Evolutionary conservation across 2,888 invertebrate species (phyloP), one percentile per base, ranked within the genome.

Genomic region (Drosophila mayaguana): DNA sequence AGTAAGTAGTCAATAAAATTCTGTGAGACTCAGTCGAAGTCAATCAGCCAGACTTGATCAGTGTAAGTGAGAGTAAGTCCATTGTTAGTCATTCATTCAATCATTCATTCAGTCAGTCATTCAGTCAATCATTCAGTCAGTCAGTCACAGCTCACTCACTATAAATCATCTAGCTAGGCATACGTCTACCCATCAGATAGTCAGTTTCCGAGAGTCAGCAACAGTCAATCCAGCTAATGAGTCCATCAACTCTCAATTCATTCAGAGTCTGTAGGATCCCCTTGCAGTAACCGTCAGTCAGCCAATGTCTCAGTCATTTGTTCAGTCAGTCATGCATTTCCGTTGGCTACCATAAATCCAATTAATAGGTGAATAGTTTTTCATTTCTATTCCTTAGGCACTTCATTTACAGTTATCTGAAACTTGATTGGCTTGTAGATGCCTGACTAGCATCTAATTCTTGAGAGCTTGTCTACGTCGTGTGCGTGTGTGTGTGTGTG

Each of bases 281-380:
- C 25, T 3, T 4, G 4, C 25, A 25, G 25, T 25, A 25, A 25
- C 25, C 16, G 7, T 36, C 36, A 36, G n/a, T 50, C 18, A 50
- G 32, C 3, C 25, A 25, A 1, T 4, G 5, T 6, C 4, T 50
- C 32, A 50, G 18, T 32, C 32, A 28, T 28, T 28, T 32, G 2
- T n/a, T 28, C 50, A 32, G 50, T 32, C 50, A 50, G 69, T 38
- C 63, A 48, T 32, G 63, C 63, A 66, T 55, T 61, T 75, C 74
- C 82, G 66, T 46, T 43, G 32, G 22, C 16, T 60, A 11, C 42
- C 54, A 43, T 43, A 61, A 63, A 75, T 55, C 51, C 80, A 85
- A 82, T 82, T 82, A 83, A 63, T 46, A 45, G 62, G 54, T 48
- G 40, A 64, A 78, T 73, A 78, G 74, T 77, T 78, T 36, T 36